Base-by-base conservation (phyloP, 2,113 vertebrate genomes). In the Osmerus mordax region DNA sequence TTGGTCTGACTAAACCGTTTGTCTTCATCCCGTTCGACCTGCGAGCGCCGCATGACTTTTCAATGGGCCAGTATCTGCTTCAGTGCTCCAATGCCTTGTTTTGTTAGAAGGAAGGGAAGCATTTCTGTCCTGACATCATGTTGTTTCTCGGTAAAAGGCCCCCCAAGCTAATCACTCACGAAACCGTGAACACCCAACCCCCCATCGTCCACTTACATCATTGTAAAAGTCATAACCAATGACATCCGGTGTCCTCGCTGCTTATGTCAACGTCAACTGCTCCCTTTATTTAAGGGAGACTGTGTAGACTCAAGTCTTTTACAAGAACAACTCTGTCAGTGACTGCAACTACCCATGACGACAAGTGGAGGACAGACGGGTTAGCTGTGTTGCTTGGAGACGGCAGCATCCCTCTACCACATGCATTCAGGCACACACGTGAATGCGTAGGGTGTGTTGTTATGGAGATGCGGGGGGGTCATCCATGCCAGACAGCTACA, bases 21-120 rank as follows among this genome's bases (percentile, higher is more conserved):
- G 41, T 47, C 41, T 47, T 7, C 0, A 47, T 32, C 28, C 61
- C 23, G 1, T 28, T 18, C 61, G 2, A 13, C 29, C 14, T 29
- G 61, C 15, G 16, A 63, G 61, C 58, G 21, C 53, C 60, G 41
- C 70, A 73, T 23, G 54, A 68, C 25, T 78, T 73, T 77, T 78
- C 68, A 79, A 74, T 23, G 83, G 83, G 41, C 4, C 74, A 63
- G 29, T 65, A 21, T 81, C 75, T 83, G 79, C 75, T 74, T 81
- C 73, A 36, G 9, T 15, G 76, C 83, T 76, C 59, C 32, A 55
- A 81, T 70, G 73, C 69, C 21, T 0, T 0, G 64, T 82, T 88
- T 88, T 87, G 81, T 89, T 68, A 72, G 65, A 69, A 75, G 76
- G 64, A 81, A 21, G 23, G 67, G 56, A 83, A 67, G 77, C 52